Base-by-base conservation (phyloP, 2,888 invertebrate genomes). In the Adelognathus sp. region DNA sequence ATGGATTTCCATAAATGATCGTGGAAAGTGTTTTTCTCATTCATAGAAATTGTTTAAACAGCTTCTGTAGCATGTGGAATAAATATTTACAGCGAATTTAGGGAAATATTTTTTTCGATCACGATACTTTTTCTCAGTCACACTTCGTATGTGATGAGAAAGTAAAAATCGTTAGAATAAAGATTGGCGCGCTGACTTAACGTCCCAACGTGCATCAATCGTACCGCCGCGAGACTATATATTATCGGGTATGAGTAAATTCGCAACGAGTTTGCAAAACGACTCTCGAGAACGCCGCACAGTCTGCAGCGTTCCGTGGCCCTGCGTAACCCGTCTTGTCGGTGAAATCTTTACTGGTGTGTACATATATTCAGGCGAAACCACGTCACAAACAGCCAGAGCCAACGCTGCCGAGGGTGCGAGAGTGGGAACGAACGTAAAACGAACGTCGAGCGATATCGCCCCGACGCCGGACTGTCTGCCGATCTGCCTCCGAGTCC, bases 391-490 rank as follows among this genome's bases (percentile, higher is more conserved):
- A 33, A 27, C 29, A 29, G 9, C 18, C n/a, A n/a, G n/a, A 21
- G 46, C 46, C 3, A 11, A 56, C 14, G 54, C 41, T 24, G 29
- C n/a, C n/a, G 16, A 21, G 50, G 29, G 27, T 27, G 31, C 58
- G 29, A 52, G 63, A 39, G 39, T 29, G 16, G n/a, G 31, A 44
- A 66, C 31, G 71, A 64, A 27, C 36, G 70, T 58, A 27, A 71
- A 76, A 70, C 52, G 41, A 75, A 61, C 18, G 29, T 52, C 66
- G 44, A 61, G 36, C 64, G 75, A 80, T 77, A 80, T 80, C 56
- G 77, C 39, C 44, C 31, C 66, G 82, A 80, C 82, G 82, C 82
- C 82, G 71, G 64, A 74, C 69, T 79, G 82, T 82, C 82, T 82
- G 80, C 77, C 72, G 72, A 72, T 76, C 66, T 54, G 31, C 66